Evolutionary conservation across 2,797 vertebrate genomes (phyloP), one percentile per base, ranked within the genome.

Genomic region (Eospalax fontanierii): DNA sequence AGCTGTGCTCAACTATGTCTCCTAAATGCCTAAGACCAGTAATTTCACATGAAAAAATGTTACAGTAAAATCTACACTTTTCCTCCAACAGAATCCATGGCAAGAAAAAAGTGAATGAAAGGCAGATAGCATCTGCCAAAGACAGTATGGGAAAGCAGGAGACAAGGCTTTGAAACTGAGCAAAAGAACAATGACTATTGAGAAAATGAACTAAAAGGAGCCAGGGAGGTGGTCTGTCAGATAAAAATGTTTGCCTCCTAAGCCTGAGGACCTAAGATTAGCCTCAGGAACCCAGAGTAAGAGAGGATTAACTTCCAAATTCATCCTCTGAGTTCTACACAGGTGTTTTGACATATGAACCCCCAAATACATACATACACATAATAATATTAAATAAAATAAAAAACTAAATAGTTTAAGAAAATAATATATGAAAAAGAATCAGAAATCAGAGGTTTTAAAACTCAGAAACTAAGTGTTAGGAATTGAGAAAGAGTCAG

Each of bases 381-480:
- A 73, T 9, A 73, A 40, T 38, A 71, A 71, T 35, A 71, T n/a
- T n/a, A n/a, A n/a, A 70, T 70, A n/a, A 71, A 71, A 35, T 71
- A 35, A 74, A n/a, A 84, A 91, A 43, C 61, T 38, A 43, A 76
- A 38, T 12, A 68, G 84, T 40, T 68, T 57, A 84, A 65, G 79
- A 82, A 71, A 91, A 82, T 12, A 91, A 28, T 68, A 85, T 59
- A 65, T 54, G 43, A 74, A 91, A 50, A 18, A 68, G 66, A 84
- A 59, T 18, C 54, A 87, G 63, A 38, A 79, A 86, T 87, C 74
- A 61, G 35, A 84, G 65, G 16, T 80, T 35, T 26, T 61, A 40
- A 65, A 85, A 68, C 59, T 57, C n/a, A 26, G n/a, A 68, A 70
- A 85, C 86, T 59, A 78, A 24, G 46, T 68, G 30, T n/a, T 70